Base-by-base conservation (phyloP, 1,140 invertebrate species). In the Megalopta genalis region DNA sequence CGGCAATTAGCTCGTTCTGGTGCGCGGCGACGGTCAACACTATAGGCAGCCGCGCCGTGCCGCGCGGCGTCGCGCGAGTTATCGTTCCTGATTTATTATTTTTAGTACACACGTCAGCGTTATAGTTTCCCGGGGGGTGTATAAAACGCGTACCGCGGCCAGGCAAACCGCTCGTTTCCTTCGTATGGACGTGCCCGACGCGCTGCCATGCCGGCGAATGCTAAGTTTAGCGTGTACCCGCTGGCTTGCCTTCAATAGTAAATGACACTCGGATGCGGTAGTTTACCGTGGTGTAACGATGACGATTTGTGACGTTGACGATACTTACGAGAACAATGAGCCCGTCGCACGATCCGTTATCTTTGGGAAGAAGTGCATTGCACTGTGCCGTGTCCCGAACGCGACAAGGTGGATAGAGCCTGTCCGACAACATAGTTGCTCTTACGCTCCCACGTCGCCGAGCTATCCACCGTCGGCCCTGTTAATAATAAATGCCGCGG, bases 251-350 rank as follows among this genome's bases (percentile, higher is more conserved):
- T 85, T 85, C 83, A 86, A 86, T 86, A 83, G 85, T 85, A 86
- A 86, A 86, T 85, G 85, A 86, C 85, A 86, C 85, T 86, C 85
- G 85, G 85, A 86, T 86, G 83, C 85, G 80, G 77, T 73, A 86
- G 85, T 86, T 86, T 86, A 77, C 85, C 73, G 72, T 57, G 83
- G 62, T 79, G 83, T 86, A 85, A 86, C 80, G 85, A 86, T 85
- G 80, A 86, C 83, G 85, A 85, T 83, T 85, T 83, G 83, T 75
- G 75, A 84, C 77, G 83, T 79, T 82, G 83, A 59, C 54, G 83
- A 86, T 82, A 74, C 83, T 85, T 60, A 84, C 72, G 70, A 71
- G 84, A 86, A 86, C 84, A 85, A 86, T 85, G 80, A 82, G 52
- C 25, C 60, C 73, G 76, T 69, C 25, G 64, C 57, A 39, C 70